Evolutionary conservation across 2,113 vertebrate genomes (phyloP).

Genomic region (Tupaia tana): DNA sequence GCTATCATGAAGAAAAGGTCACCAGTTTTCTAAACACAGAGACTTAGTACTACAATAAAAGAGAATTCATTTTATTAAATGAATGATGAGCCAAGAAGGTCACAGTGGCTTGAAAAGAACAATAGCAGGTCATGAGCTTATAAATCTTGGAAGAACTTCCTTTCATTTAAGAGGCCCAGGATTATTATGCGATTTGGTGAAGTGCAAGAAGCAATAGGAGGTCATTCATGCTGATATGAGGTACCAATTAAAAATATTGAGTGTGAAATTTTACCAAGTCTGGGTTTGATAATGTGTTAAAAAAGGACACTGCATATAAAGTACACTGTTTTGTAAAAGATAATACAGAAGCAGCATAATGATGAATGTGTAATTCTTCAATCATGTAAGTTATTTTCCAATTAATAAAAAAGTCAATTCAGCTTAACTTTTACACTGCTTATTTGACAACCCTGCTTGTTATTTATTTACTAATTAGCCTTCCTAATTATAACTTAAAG

Average conservation of each 20-base stretch:
- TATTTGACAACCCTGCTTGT: background rate
- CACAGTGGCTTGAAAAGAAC: conserved; percentile 62
- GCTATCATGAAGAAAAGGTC: conserved; percentile 65
- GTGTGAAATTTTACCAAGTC: background rate
- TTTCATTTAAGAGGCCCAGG: conserved; percentile 42
- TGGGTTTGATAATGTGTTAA: background rate
- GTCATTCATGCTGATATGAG: conserved; percentile 1
- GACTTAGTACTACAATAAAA: conserved; percentile 50
- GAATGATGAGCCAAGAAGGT: conserved; percentile 64
- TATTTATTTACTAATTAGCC: conserved; percentile 5
- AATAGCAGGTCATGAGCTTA: conserved; percentile 50
- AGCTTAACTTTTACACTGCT: background rate
- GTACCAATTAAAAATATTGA: conserved; percentile 35
- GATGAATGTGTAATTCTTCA: background rate
- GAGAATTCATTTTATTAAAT: conserved; percentile 69
- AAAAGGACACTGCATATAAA: background rate
- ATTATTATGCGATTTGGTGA: conserved; percentile 32
- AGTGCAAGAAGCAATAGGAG: conserved; percentile 11
- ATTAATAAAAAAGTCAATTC: background rate
- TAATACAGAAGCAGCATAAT: background rate
- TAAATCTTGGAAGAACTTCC: conserved; percentile 59
- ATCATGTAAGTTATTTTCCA: background rate
- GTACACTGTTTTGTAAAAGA: background rate
- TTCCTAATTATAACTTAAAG: conserved; percentile 4
- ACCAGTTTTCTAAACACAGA: conserved; percentile 66